Base-by-base conservation (phyloP, 2,888 invertebrate genomes). In the Ametastegia equiseti region DNA sequence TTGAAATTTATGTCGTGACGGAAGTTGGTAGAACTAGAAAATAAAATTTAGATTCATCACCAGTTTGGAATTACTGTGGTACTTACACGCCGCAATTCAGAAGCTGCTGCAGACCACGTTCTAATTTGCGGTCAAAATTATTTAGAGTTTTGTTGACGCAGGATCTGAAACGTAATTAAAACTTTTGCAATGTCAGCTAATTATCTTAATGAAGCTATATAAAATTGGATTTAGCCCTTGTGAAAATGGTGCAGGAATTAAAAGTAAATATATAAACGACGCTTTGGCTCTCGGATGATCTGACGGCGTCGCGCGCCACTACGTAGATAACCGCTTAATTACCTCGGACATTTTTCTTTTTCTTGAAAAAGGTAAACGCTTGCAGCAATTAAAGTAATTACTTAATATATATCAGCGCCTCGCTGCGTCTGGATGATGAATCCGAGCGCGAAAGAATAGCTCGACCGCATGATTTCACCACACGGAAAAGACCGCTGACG, bases 71-170 rank as follows among this genome's bases (percentile, higher is more conserved):
- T 67, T 67, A 60, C 60, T 30, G 60, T 60, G 5, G 60, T 60
- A 30, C 27, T 5, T 15, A 6, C 9, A 23, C 19, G 39, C 65
- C 39, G 19, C 19, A 33, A 36, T 50, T 36, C 36, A 54, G 23
- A 54, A 13, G 36, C 33, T 67, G 42, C 39, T 39, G 65, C 3
- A 67, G 65, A 54, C 36, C 23, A 27, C 75, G 36, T 54, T 75
- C 75, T 75, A 75, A 75, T 75, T 75, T 75, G 75, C 54, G 75
- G 75, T 75, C 75, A 54, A 75, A 75, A 75, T 75, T 75, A 54
- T 75, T 54, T 36, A 75, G 33, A 75, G 13, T 45, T 54, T 75
- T 75, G 50, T 75, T 54, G 50, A 75, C 54, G 19, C 54, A 39
- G 19, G 19, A n/a, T 54, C 54, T 50, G 19, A 45, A 75, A 75